Evolutionary conservation across 2,113 vertebrate genomes (phyloP).

Genomic region (Ictalurus furcatus): DNA sequence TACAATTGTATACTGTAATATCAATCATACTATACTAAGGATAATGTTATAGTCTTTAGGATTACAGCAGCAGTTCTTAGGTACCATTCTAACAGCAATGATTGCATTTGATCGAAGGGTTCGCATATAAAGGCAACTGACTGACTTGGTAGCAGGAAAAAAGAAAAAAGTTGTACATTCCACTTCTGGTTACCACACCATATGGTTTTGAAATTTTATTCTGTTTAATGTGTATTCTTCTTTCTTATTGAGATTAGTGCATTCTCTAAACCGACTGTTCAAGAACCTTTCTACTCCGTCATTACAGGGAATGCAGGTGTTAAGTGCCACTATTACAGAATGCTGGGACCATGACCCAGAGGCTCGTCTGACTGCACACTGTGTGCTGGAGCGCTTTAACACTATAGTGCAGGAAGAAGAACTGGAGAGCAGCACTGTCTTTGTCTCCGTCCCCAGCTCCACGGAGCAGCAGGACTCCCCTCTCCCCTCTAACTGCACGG

Average conservation of each 20-base stretch:
- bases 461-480: conserved; percentile 42
- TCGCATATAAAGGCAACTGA: background rate
- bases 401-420: conserved; percentile 75
- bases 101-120: background rate
- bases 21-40: background rate
- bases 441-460: background rate
- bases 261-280: background rate
- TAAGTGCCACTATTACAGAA: conserved; percentile 84
- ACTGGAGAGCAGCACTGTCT: conserved; percentile 29
- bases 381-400: conserved; percentile 84
- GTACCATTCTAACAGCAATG: background rate
- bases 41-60: background rate
- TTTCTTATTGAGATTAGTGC: background rate
- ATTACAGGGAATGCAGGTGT: conserved; percentile 80
- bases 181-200: background rate
- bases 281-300: background rate
- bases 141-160: background rate
- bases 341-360: conserved; percentile 93
- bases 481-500: conserved; percentile 42
- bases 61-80: background rate
- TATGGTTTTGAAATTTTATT: background rate
- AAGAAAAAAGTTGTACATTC: background rate
- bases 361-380: conserved; percentile 87
- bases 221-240: background rate
- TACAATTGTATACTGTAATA: background rate